Evolutionary conservation across 1,140 invertebrate species (phyloP).

Genomic region (Triops cancriformis): DNA sequence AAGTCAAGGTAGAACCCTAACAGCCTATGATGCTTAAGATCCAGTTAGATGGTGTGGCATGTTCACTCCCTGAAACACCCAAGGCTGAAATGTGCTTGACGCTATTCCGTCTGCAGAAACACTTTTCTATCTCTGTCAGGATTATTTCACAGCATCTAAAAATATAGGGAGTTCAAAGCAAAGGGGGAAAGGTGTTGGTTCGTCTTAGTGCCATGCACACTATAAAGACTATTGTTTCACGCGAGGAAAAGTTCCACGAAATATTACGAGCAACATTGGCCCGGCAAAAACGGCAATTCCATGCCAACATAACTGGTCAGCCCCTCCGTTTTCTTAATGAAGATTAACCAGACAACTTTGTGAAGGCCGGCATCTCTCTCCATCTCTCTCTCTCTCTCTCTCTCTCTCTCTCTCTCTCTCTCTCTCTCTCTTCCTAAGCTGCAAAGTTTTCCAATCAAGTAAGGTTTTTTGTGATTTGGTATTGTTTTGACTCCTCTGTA

Average conservation of each 20-base stretch:
- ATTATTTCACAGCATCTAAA: neutral
- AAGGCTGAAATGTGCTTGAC: neutral
- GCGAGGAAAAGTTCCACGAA: constrained; percentile 12
- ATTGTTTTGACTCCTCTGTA: neutral
- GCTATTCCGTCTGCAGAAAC: neutral
- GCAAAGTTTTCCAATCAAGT: neutral
- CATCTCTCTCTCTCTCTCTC: neutral
- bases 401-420: neutral
- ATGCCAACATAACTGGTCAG: neutral
- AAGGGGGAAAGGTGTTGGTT: neutral
- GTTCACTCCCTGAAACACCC: neutral
- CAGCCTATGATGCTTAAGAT: neutral
- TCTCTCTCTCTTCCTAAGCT: neutral
- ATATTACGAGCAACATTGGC: constrained; percentile 10
- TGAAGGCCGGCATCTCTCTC: constrained; percentile 3
- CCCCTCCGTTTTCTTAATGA: constrained; percentile 4
- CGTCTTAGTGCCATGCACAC: neutral
- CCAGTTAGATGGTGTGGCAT: neutral
- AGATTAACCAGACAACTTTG: constrained; percentile 10
- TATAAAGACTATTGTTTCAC: constrained; percentile 10
- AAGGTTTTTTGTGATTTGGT: neutral
- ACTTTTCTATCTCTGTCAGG: neutral
- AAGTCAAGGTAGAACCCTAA: neutral
- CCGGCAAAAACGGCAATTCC: neutral
- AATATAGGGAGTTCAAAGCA: neutral